Base-by-base conservation (phyloP, 2,113 vertebrate species). In the Syrrhaptes paradoxus region DNA sequence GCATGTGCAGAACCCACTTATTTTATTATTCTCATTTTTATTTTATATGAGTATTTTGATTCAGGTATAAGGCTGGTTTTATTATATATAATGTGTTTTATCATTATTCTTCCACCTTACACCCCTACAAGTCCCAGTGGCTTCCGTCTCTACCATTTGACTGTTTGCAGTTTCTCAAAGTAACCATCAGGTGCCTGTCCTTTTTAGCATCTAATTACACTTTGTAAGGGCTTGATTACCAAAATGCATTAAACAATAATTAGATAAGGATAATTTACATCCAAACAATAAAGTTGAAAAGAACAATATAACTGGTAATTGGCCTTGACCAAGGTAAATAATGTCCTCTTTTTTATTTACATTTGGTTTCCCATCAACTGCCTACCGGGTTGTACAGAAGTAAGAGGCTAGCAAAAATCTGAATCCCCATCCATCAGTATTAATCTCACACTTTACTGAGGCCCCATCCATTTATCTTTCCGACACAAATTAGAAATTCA, bases 401-500 rank as follows among this genome's bases (percentile, higher is more conserved):
- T 97, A 98, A 98, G 98, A 98, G 94, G 98, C 97, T 93, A 98
- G 98, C 97, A 98, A 97, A 98, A 98, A 98, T 96, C 96, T 95
- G 97, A 97, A 97, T 98, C 97, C 98, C 98, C 98, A 98, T 98
- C 98, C 98, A 98, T 98, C 98, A 98, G 98, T 98, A 98, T 98
- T 98, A 98, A 98, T 97, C 98, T 98, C 98, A 97, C 98, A 97
- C 98, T 98, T 97, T 98, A 97, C 97, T 96, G 86, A 96, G 97
- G 97, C 97, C 96, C 90, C 96, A 95, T 98, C 97, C 98, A 99
- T 99, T 99, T 98, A 98, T 99, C 99, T 99, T 99, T 97, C 98
- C 98, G 99, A 99, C 99, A 99, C 98, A 99, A 99, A 99, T 99
- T 99, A 99, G 98, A 99, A 99, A 98, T 98, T 98, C 98, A 98